Evolutionary conservation across 2,797 vertebrate genomes (phyloP).

Genomic region (Galaxias olidus): DNA sequence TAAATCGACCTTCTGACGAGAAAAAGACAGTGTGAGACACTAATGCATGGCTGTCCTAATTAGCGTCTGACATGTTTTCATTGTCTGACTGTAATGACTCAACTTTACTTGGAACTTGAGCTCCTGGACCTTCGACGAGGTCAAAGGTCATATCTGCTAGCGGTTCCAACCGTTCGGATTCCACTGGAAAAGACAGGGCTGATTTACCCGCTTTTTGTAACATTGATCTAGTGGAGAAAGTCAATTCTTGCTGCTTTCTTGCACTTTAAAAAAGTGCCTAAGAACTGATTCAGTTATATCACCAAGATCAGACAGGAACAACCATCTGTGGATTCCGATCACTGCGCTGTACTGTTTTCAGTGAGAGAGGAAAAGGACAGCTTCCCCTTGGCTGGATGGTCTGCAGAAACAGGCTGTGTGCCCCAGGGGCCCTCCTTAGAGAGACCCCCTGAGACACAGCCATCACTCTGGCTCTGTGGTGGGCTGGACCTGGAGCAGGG

Average conservation of each 20-base stretch:
- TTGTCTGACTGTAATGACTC: slow-evolving; percentile 25
- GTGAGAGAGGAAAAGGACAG: slow-evolving; percentile 35
- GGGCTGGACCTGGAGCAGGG: slow-evolving; percentile 42
- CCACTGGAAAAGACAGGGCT: not conserved
- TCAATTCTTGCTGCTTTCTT: not conserved
- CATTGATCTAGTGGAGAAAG: not conserved
- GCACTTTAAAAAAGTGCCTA: not conserved
- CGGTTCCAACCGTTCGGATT: not conserved
- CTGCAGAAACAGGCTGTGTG: slow-evolving; percentile 26
- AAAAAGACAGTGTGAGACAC: not conserved
- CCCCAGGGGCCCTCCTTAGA: slow-evolving; percentile 45
- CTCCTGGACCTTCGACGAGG: not conserved
- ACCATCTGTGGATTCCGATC: not conserved
- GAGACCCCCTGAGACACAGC: slow-evolving; percentile 58
- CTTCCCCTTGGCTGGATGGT: slow-evolving; percentile 19
- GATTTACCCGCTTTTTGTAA: not conserved
- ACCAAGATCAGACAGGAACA: not conserved
- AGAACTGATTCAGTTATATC: not conserved
- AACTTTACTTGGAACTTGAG: slow-evolving; percentile 1
- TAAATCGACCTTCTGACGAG: not conserved
- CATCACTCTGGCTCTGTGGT: slow-evolving; percentile 59
- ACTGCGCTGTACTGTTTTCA: slow-evolving; percentile 16
- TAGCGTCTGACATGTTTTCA: not conserved
- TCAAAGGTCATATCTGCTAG: not conserved
- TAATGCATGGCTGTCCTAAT: not conserved